phyloP scores from a whole-genome alignment of 2,888 invertebrate species.

The Pseudoips prasinana region DNA sequence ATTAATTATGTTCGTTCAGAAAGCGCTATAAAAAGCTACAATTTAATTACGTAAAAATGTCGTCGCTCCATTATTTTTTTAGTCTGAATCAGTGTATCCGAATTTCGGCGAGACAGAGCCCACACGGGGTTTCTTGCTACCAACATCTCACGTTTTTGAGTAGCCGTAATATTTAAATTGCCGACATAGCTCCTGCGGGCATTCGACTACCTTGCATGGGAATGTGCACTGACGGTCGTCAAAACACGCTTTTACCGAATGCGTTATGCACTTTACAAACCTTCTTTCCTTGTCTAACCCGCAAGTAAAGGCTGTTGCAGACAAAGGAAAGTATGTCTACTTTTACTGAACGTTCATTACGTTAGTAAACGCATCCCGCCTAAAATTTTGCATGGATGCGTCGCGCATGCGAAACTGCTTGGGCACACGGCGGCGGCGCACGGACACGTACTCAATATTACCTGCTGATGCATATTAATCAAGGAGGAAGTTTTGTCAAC shows the following conservation, averaged over 20 bases:
- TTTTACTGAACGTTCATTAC: constrained; percentile 65
- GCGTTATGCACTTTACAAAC: constrained; percentile 69
- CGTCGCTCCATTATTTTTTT: constrained; percentile 67
- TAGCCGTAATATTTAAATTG: constrained; percentile 81
- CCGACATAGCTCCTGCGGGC: constrained; percentile 77
- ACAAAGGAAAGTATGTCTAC: constrained; percentile 70
- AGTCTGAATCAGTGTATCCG: constrained; percentile 65
- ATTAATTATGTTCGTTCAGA: constrained; percentile 59
- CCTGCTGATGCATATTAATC: constrained; percentile 79
- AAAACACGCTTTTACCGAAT: constrained; percentile 77
- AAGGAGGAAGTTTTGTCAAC: constrained; percentile 80
- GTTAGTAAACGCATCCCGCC: constrained; percentile 77
- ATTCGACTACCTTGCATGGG: constrained; percentile 78
- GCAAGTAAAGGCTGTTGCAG: constrained; percentile 42
- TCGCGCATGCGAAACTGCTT: constrained; percentile 69
- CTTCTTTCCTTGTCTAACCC: constrained; percentile 70
- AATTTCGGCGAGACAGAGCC: constrained; percentile 63
- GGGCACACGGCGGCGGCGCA: constrained; percentile 53
- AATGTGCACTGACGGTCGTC: constrained; percentile 67
- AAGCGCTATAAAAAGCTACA: constrained; percentile 59
- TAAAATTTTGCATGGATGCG: constrained; percentile 81
- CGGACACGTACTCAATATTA: constrained; percentile 71
- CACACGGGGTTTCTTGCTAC: constrained; percentile 76
- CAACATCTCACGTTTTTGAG: constrained; percentile 80
- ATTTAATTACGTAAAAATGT: constrained; percentile 77